Evolutionary conservation across 2,888 invertebrate species (phyloP), one percentile per base, ranked within the genome.

Genomic region (Luperina testacea): DNA sequence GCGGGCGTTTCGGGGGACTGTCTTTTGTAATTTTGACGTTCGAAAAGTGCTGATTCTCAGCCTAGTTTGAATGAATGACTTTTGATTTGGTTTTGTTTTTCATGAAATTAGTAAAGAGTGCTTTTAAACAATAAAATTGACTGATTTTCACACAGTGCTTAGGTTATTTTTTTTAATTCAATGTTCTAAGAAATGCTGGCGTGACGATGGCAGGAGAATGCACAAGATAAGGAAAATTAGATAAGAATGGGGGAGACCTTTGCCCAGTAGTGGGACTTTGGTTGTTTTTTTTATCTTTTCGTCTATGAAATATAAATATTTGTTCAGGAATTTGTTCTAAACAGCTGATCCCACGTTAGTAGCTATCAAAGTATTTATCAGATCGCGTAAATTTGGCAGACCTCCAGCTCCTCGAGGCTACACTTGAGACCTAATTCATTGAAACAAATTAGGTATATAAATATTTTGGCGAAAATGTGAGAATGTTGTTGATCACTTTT

Each of bases 331-430:
- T 51, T 72, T 42, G n/a, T 72, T 11, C 20, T 15, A 75, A 38
- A 51, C 74, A 79, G 61, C 67, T 82, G 79, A 79, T 74, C 63
- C 20, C 27, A 71, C 51, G 70, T 63, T 32, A 48, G 48, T 15
- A 42, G 53, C 48, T 57, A 42, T 68, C 15, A 72, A 51, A 64
- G 20, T 71, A 79, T 68, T 71, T 72, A 82, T 48, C 68, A 59
- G 51, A 38, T 72, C 59, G 17, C 42, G 72, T 69, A 61, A 76
- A 42, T 42, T 65, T 82, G 80, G 82, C 82, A 61, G 59, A 38
- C 24, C 15, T 64, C 75, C 80, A 82, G 38, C n/a, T 45, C 6
- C 8, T n/a, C 63, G 59, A 63, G 79, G 83, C 0, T 45, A 15
- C 38, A 3, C 57, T 38, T 53, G 61, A 20, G 53, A 73, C 45